Evolutionary conservation across 2,113 vertebrate genomes (phyloP).

Genomic region (Emydura subglobosa): DNA sequence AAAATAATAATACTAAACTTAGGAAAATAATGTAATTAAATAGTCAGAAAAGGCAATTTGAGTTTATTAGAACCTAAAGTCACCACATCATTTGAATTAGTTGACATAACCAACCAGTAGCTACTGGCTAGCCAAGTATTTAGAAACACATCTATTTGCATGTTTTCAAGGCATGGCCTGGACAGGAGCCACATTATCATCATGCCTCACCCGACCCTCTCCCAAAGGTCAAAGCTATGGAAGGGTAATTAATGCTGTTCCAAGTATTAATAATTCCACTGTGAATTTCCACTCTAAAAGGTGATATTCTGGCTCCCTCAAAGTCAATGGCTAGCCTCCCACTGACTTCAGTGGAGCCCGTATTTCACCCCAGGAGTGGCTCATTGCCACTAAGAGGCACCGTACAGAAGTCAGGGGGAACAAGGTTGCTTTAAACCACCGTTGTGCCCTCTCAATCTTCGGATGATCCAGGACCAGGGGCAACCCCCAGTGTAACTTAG

Average conservation of each 20-base stretch:
- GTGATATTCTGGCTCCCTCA: neutral
- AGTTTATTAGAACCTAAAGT: neutral
- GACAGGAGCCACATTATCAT: neutral
- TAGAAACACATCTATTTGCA: neutral
- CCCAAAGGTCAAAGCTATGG: neutral
- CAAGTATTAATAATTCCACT: neutral
- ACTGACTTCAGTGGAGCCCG: neutral
- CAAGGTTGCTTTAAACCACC: neutral
- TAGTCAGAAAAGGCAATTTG: neutral
- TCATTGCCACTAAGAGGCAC: neutral
- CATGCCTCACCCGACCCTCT: neutral
- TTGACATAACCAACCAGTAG: neutral
- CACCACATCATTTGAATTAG: neutral
- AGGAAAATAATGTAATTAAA: neutral
- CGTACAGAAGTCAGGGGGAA: neutral
- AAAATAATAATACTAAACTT: neutral
- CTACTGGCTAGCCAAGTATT: neutral
- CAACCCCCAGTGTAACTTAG: neutral
- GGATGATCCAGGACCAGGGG: neutral
- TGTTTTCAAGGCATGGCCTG: neutral
- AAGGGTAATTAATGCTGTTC: neutral
- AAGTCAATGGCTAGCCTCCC: neutral
- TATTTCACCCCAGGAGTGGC: neutral
- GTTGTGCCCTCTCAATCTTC: neutral
- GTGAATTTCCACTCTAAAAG: neutral